Percentiles rank a stretch among this genome's conserved stretches.
Evolutionary conservation across 1,140 invertebrate species (phyloP).

Genomic region (Elymnias hypermnestra): DNA sequence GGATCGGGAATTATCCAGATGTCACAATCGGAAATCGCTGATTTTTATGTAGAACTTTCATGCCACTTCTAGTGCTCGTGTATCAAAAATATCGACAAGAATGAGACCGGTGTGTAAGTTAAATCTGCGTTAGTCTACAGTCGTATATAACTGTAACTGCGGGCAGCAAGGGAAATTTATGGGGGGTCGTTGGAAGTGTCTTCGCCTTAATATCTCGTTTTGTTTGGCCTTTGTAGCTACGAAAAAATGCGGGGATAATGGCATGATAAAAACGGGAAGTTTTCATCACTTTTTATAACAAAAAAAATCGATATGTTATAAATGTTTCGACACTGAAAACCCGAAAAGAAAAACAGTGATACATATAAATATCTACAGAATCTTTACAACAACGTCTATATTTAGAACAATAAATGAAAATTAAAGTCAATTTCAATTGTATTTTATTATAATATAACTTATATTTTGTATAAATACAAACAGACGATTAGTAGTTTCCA

Average conservation of each 20-base stretch:
- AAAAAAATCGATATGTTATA: no score
- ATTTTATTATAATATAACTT: no score
- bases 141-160: constrained; percentile 1
- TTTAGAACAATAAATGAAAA: no score
- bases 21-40: no score
- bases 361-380: no score
- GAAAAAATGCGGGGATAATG: background rate
- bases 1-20: background rate
- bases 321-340: no score
- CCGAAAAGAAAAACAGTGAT: no score
- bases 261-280: background rate
- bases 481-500: no score
- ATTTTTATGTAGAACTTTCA: background rate
- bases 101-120: constrained; percentile 1
- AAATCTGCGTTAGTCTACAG: constrained; percentile 8
- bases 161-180: constrained; percentile 6
- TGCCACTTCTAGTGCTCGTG: background rate
- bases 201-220: constrained; percentile 11
- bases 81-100: constrained; percentile 1
- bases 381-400: no score
- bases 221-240: background rate
- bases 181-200: constrained; percentile 6
- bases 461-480: no score
- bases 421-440: no score
- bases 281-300: no score